Evolutionary conservation across 2,113 vertebrate species (phyloP).

Genomic region (Callipepla californica): DNA sequence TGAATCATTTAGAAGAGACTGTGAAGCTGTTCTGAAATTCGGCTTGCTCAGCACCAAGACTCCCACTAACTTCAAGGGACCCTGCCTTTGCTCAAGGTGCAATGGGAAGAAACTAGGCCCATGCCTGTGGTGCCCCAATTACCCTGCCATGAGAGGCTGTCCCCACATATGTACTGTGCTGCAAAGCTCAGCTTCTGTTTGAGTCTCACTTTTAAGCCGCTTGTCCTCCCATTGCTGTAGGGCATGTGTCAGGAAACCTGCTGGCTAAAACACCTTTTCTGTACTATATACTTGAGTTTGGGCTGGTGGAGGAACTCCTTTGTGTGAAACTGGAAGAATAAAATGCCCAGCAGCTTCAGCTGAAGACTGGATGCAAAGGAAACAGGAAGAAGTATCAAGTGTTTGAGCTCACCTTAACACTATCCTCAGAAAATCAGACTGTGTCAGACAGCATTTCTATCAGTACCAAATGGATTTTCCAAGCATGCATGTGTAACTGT

Average conservation of each 20-base stretch:
- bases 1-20: background rate
- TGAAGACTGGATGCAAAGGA: background rate
- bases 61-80: fast-evolving
- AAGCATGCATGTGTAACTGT: background rate
- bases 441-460: background rate
- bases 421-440: background rate
- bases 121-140: fast-evolving
- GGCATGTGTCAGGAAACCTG: background rate
- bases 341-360: background rate
- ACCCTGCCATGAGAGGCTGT: background rate
- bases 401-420: background rate
- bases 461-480: background rate
- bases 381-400: background rate
- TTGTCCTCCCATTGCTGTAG: background rate
- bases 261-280: background rate
- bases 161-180: background rate
- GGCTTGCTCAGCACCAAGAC: background rate
- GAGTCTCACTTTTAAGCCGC: background rate
- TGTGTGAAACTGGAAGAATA: background rate
- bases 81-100: background rate
- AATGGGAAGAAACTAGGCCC: background rate
- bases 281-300: background rate
- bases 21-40: conserved; percentile 6
- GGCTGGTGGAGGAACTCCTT: background rate
- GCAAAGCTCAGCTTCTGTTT: background rate